Percentiles rank a stretch among this genome's conserved stretches.
Conservation (phyloP, 2,888 invertebrate genomes). For the Heteromyza rotundicornis region DNA sequence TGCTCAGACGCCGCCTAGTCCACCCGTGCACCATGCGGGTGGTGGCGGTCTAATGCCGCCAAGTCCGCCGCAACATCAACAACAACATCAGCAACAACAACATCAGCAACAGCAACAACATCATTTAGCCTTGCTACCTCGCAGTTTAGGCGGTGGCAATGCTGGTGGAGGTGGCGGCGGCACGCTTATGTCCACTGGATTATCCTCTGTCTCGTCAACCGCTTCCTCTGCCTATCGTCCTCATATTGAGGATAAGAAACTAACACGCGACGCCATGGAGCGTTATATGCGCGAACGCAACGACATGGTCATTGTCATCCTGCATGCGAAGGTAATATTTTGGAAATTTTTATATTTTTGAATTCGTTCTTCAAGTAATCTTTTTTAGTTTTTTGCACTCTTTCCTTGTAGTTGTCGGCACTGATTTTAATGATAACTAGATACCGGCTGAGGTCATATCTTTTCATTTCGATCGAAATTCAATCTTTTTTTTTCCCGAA, state of each 20-base stretch:
- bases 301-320: conserved; percentile 95
- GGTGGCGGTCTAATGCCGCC: conserved; percentile 73
- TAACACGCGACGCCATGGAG: conserved; percentile 77
- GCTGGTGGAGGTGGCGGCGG: conserved; percentile 28
- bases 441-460: conserved; percentile 11
- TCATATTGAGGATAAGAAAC: conserved; percentile 72
- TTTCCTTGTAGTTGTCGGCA: too few species aligned
- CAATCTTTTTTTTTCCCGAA: too few species aligned
- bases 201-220: conserved; percentile 38
- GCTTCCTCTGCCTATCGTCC: conserved; percentile 51
- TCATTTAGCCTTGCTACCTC: conserved; percentile 56
- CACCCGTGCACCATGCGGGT: conserved; percentile 66
- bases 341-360: not conserved
- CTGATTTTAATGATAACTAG: too few species aligned
- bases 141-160: conserved; percentile 34
- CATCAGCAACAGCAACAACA: conserved; percentile 51
- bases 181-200: conserved; percentile 34
- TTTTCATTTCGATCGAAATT: too few species aligned
- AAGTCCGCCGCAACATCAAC: conserved; percentile 60
- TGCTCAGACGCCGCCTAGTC: conserved; percentile 81
- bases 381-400: not conserved
- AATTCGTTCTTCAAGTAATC: not conserved
- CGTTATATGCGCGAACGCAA: conserved; percentile 92
- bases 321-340: conserved; percentile 87
- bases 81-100: conserved; percentile 45